A percentile compares a stretch with the other conserved stretches of the same genome.
Conservation (phyloP, 2,888 invertebrate genomes). For the Lapara coniferarum region DNA sequence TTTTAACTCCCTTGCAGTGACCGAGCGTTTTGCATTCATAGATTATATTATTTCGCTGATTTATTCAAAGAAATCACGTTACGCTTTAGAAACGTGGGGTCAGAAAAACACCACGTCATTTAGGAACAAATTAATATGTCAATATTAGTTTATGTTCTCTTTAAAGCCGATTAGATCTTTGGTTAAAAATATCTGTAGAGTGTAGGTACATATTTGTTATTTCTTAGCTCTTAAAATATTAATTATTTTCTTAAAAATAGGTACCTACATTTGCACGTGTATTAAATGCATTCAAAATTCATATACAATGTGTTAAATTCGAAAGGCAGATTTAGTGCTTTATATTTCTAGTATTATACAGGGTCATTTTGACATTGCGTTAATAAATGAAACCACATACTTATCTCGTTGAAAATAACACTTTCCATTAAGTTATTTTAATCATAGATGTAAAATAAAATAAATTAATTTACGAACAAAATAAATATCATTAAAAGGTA, state of each 20-base stretch:
- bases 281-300: not conserved
- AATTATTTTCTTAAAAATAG: too few species aligned
- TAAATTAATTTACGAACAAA: too few species aligned
- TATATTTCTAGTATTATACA: not conserved
- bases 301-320: not conserved
- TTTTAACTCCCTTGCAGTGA: conserved; percentile 19
- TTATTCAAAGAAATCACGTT: conserved; percentile 16
- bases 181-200: not conserved
- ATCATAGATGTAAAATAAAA: too few species aligned
- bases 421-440: too few species aligned
- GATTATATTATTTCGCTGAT: conserved; percentile 6
- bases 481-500: too few species aligned
- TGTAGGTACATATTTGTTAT: too few species aligned
- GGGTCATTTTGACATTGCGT: too few species aligned
- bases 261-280: too few species aligned
- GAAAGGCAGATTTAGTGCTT: not conserved
- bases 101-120: conserved; percentile 4
- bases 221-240: too few species aligned
- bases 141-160: conserved; percentile 1
- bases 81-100: conserved; percentile 4
- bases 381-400: too few species aligned
- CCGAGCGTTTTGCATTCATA: conserved; percentile 16
- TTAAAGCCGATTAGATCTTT: not conserved
- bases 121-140: conserved; percentile 13
- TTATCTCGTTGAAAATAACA: too few species aligned